phyloP scores from a whole-genome alignment of 2,888 invertebrate species.

The Phyto melanocephala region DNA sequence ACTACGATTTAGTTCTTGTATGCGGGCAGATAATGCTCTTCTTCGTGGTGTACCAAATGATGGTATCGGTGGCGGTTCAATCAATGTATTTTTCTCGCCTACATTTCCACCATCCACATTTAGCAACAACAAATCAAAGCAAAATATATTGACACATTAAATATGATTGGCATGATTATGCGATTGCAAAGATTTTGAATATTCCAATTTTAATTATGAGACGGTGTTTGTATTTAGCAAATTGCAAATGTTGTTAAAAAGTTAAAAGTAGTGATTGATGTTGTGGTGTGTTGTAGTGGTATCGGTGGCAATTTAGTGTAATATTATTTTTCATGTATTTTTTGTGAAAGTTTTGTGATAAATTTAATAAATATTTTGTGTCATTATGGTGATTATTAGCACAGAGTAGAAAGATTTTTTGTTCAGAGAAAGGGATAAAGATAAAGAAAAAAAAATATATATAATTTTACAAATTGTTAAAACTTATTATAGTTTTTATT shows the following conservation, averaged over 20 bases:
- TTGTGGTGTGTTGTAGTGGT: neutral
- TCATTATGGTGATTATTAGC: conserved; percentile 35
- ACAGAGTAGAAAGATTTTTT: conserved; percentile 54
- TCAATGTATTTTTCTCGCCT: conserved; percentile 91
- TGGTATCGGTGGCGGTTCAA: conserved; percentile 83
- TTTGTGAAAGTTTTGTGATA: conserved; percentile 28
- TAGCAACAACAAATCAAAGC: conserved; percentile 50
- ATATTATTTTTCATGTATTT: conserved; percentile 41
- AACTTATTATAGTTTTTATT: conserved; percentile 64
- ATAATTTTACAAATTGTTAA: conserved; percentile 60
- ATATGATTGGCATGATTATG: conserved; percentile 21
- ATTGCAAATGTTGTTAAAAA: neutral
- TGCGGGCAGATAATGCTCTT: conserved; percentile 78
- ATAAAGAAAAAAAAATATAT: conserved; percentile 74
- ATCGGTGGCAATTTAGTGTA: conserved; percentile 29
- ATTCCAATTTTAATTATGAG: neutral
- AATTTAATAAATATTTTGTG: conserved; percentile 26
- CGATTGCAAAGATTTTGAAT: neutral
- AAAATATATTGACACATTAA: conserved; percentile 18
- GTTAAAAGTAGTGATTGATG: conserved; percentile 21
- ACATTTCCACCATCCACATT: conserved; percentile 74
- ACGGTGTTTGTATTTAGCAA: neutral
- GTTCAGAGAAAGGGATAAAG: conserved; percentile 70
- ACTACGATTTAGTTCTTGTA: conserved; percentile 79
- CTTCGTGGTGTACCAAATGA: conserved; percentile 78